Base-by-base conservation (phyloP, 1,140 invertebrate genomes). In the Lasioglossum albipes region DNA sequence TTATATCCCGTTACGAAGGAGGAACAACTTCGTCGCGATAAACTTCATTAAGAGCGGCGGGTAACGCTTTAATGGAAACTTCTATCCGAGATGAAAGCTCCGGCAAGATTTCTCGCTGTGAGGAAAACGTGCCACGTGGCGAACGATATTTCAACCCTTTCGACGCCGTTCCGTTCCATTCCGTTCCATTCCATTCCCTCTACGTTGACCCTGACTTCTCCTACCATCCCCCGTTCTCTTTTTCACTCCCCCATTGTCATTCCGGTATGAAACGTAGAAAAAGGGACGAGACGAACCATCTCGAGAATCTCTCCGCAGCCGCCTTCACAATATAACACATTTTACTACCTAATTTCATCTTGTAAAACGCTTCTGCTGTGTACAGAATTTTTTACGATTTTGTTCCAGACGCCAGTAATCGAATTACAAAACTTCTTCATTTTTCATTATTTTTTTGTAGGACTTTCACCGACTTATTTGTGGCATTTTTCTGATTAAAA, bases 11-110 rank as follows among this genome's bases (percentile, higher is more conserved):
- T 49, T 61, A 16, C 67, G 42, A 49, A 77, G 57, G 36, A 45
- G 42, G 57, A 78, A 52, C 75, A 62, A 62, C 57, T 78, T 78
- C 54, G 27, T 78, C 67, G 68, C 57, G 75, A 78, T 78, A 78
- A 78, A 78, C 67, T 71, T 78, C 57, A 41, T 78, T 71, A 78
- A 62, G 31, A 16, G 22, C 20, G 57, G 16, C 57, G 59, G 49
- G 68, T 45, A 78, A 70, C 41, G 57, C 70, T 78, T 71, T 78
- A 78, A 78, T 78, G 75, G 67, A 70, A 78, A 71, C 57, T 62
- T 71, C 57, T 78, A 64, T 78, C 67, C 9, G 64, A 42, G 20
- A 61, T 22, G 67, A 78, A 59, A 70, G 42, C 64, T 5, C 62
- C 13, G 31, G 20, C 61, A 78, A 78, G 75, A 78, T 78, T 78